Base-by-base conservation (phyloP, 1,140 invertebrate genomes). In the Elymnias hypermnestra region DNA sequence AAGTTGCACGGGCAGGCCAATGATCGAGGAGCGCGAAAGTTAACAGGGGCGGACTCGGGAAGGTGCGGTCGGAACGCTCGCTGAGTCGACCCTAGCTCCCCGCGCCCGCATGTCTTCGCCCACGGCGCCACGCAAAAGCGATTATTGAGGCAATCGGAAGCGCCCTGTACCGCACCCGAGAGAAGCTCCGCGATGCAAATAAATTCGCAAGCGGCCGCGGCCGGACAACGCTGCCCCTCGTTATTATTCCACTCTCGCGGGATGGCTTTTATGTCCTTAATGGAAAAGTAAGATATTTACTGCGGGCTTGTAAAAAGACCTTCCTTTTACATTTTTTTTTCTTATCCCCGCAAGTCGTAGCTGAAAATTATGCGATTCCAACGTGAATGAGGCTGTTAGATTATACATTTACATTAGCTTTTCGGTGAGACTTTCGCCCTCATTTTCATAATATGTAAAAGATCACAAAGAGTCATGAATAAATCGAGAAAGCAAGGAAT, bases 281-380 rank as follows among this genome's bases (percentile, higher is more conserved):
- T 85, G 82, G 78, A 82, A 85, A 85, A 82, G 75, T 70, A 70
- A 75, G 78, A 82, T 82, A 83, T 83, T 85, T 85, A 82, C 79
- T 83, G 71, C 70, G 66, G 53, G 59, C 70, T 72, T 72, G 63
- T 62, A 66, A 67, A 73, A 77, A 69, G 55, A 74, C 57, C 62
- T 70, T 67, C 57, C 63, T 74, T 72, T 72, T 66, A 68, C 62
- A 55, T 77, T 73, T 83, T 68, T n/a, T 57, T 60, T 69, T 63
- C 53, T 63, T 72, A 63, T 68, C 65, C 53, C 50, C 56, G 49
- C 40, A 55, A 63, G 55, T 53, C 58, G 39, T 57, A 28, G 48
- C 50, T 53, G 44, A 57, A 75, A 79, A 71, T 72, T 52, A 52
- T 47, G 40, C 49, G 37, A 49, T 36, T 41, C 21, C 41, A 37